These are phyloP conservation scores for Clarias magur DNA, from an alignment of 2,113 vertebrate genomes.

Conservation along the genomic window DNA sequence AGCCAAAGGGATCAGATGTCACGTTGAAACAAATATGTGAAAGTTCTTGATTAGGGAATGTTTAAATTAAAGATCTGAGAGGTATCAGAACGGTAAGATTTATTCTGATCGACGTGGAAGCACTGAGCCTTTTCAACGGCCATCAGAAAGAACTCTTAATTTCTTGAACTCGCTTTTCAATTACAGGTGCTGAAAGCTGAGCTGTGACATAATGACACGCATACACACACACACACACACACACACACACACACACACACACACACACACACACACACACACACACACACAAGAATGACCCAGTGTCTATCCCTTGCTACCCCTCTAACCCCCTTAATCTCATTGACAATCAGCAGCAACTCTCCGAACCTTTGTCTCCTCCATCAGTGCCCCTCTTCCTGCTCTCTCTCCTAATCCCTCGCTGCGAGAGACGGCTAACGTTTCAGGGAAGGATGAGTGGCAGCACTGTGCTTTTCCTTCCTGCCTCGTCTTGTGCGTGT, in stretches of 20 bases:
- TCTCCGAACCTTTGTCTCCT: constrained; percentile 51
- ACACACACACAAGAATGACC: constrained; percentile 35
- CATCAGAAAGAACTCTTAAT: constrained; percentile 42
- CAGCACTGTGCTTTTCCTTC: constrained; percentile 46
- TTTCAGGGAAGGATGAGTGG: constrained; percentile 53
- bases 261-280: constrained; percentile 13
- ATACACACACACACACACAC: constrained; percentile 4
- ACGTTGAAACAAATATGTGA: neutral
- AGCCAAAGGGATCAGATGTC: neutral
- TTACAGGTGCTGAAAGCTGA: constrained; percentile 56
- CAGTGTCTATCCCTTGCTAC: constrained; percentile 44
- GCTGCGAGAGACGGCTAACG: constrained; percentile 39
- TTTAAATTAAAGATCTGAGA: neutral
- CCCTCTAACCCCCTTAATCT: constrained; percentile 56
- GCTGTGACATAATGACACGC: constrained; percentile 40
- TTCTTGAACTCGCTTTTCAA: constrained; percentile 52
- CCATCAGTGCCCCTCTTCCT: constrained; percentile 34
- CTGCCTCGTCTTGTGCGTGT: constrained; percentile 22
- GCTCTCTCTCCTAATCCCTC: constrained; percentile 42
- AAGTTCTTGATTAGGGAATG: neutral
- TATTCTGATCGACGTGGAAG: too few relatives aligned
- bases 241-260: neutral
- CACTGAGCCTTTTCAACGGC: neutral
- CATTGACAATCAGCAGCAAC: constrained; percentile 54
- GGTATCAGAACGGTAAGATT: too few relatives aligned